Conservation (phyloP, 2,888 invertebrate species). For the Erpobdella octoculata region DNA sequence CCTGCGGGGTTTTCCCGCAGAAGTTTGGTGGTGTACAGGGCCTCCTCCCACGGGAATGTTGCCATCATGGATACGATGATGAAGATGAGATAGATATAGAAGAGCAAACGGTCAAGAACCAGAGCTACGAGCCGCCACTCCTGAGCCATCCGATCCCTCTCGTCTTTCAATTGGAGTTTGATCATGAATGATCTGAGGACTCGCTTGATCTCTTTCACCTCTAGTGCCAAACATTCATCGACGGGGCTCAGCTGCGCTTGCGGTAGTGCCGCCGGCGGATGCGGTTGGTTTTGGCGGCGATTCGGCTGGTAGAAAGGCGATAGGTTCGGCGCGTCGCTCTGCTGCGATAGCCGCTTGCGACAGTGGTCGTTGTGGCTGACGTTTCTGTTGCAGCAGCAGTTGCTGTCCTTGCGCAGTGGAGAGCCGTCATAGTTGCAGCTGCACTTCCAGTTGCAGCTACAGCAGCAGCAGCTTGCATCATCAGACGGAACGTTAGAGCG, state of each 20-base stretch:
- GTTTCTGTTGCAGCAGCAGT: background rate
- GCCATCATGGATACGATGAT: conserved; percentile 46
- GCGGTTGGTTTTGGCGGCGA: background rate
- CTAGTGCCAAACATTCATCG: conserved; percentile 39
- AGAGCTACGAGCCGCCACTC: conserved; percentile 50
- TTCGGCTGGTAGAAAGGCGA: background rate
- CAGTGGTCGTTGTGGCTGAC: background rate
- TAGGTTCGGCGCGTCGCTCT: background rate
- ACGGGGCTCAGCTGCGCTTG: background rate
- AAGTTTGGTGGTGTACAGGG: conserved; percentile 13
- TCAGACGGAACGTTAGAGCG: no score
- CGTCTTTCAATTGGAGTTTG: conserved; percentile 43
- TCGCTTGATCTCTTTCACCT: conserved; percentile 46
- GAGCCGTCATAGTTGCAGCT: no score
- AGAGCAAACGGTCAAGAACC: conserved; percentile 49
- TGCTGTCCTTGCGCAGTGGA: background rate
- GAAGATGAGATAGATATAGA: conserved; percentile 46
- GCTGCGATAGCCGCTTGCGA: background rate
- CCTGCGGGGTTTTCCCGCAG: background rate
- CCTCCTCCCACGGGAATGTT: conserved; percentile 42
- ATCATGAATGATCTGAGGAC: conserved; percentile 42
- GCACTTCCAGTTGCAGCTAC: no score
- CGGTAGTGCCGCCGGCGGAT: conserved; percentile 2
- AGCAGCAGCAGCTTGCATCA: no score
- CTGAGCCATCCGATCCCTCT: conserved; percentile 42